A percentile compares a stretch with the other conserved stretches of the same genome.
Conservation (phyloP, 2,113 vertebrate species). For the Stigmatopora nigra region DNA sequence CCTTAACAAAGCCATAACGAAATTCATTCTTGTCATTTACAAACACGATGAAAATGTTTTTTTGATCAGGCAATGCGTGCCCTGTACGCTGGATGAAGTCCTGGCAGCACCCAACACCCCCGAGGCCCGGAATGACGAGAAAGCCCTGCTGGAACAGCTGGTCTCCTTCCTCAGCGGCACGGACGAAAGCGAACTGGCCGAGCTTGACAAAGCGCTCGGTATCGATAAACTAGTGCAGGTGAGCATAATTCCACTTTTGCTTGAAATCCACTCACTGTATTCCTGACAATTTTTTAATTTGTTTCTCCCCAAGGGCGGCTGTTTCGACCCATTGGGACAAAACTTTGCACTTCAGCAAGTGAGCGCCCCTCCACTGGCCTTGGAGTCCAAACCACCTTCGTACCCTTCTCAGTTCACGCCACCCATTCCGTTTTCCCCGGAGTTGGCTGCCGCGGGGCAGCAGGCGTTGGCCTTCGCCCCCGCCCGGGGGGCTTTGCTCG, state of each 20-base stretch:
- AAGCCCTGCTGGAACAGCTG: constrained; percentile 87
- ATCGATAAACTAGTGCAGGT: constrained; percentile 96
- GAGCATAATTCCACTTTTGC: background rate
- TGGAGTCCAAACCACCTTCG: constrained; percentile 77
- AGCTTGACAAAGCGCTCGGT: constrained; percentile 86
- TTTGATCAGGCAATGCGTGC: constrained; percentile 77
- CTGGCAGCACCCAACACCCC: constrained; percentile 83
- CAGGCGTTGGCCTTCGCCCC: constrained; percentile 75
- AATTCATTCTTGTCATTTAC: background rate
- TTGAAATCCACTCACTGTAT: background rate
- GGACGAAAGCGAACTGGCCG: constrained; percentile 88
- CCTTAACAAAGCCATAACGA: background rate
- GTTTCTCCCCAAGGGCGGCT: constrained; percentile 72
- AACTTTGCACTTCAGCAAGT: constrained; percentile 72
- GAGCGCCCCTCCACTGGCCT: constrained; percentile 63
- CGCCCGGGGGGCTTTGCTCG: constrained; percentile 74
- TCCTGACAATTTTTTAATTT: background rate
- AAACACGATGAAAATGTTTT: background rate
- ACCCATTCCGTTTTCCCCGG: constrained; percentile 71
- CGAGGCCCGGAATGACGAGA: constrained; percentile 87
- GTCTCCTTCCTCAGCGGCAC: constrained; percentile 93
- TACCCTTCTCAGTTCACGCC: constrained; percentile 80
- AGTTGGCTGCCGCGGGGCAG: constrained; percentile 58
- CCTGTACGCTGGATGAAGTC: constrained; percentile 85
- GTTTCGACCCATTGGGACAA: constrained; percentile 76